Percentiles rank a stretch among this genome's conserved stretches.
Evolutionary conservation across 2,888 invertebrate species (phyloP).

Genomic region (Lamellibrachia columna): DNA sequence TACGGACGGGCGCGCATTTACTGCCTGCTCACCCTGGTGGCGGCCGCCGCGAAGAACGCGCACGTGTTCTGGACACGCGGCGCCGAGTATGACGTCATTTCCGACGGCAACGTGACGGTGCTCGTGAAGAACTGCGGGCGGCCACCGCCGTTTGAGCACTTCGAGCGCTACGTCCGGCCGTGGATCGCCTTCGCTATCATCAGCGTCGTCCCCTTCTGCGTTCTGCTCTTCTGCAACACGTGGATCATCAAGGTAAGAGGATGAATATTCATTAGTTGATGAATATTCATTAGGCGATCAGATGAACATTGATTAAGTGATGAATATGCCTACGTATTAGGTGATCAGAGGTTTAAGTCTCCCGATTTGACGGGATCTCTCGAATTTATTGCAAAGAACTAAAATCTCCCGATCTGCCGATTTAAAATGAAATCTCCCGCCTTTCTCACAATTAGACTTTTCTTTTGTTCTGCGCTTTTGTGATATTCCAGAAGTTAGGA

Average conservation of each 20-base stretch:
- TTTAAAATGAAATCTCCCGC: too few species aligned
- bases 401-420: too few species aligned
- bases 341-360: too few species aligned
- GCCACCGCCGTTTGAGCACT: slow-evolving; percentile 38
- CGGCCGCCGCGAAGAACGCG: slow-evolving; percentile 46
- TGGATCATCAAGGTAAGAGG: slow-evolving; percentile 39
- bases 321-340: too few species aligned
- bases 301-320: too few species aligned
- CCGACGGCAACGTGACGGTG: slow-evolving; percentile 28
- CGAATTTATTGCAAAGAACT: too few species aligned
- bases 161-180: slow-evolving; percentile 41
- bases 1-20: slow-evolving; percentile 33
- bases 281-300: too few species aligned
- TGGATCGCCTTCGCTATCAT: slow-evolving; percentile 44
- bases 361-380: too few species aligned
- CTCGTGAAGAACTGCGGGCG: slow-evolving; percentile 34
- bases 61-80: slow-evolving; percentile 57
- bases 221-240: slow-evolving; percentile 41
- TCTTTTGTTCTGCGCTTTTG: too few species aligned
- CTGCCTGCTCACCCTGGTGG: slow-evolving; percentile 28
- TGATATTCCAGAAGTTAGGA: too few species aligned
- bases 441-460: too few species aligned
- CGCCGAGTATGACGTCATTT: slow-evolving; percentile 36
- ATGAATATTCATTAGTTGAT: slow-evolving; percentile 17
- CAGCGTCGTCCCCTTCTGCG: slow-evolving; percentile 36